Conservation (phyloP, 2,888 invertebrate genomes). For the Leucophenga maculata region DNA sequence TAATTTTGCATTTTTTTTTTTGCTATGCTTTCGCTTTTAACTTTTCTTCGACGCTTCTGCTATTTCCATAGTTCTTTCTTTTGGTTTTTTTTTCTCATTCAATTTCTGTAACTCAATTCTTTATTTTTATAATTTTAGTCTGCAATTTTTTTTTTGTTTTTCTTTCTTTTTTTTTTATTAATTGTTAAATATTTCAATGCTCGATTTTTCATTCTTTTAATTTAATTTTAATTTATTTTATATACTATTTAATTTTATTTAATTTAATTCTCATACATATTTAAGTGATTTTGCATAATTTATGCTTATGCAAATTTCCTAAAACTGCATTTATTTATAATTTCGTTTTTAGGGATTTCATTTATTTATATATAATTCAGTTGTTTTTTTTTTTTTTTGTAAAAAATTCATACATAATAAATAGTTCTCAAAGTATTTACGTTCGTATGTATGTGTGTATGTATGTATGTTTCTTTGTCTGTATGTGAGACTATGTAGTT, state of each 20-base stretch:
- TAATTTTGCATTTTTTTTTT: slow-evolving; percentile 45
- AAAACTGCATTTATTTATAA: slow-evolving; percentile 52
- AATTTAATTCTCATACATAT: slow-evolving; percentile 42
- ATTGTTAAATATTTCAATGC: slow-evolving; percentile 29
- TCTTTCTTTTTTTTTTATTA: slow-evolving; percentile 34
- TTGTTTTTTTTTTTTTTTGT: slow-evolving; percentile 46
- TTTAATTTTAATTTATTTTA: slow-evolving; percentile 51
- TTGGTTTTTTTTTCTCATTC: slow-evolving; percentile 34
- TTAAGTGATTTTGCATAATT: slow-evolving; percentile 64
- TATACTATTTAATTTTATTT: slow-evolving; percentile 55
- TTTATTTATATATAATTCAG: slow-evolving; percentile 32
- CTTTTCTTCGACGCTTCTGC: slow-evolving; percentile 34
- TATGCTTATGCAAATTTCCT: slow-evolving; percentile 57
- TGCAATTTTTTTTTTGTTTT: slow-evolving; percentile 27
- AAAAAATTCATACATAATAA: slow-evolving; percentile 66
- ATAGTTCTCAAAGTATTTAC: slow-evolving; percentile 60
- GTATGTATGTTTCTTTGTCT: neutral
- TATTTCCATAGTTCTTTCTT: slow-evolving; percentile 46
- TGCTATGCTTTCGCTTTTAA: slow-evolving; percentile 35
- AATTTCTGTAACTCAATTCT: slow-evolving; percentile 31
- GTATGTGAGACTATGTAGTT: slow-evolving; percentile 14
- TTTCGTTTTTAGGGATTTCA: slow-evolving; percentile 36
- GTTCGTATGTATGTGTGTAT: slow-evolving; percentile 22
- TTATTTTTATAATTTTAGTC: slow-evolving; percentile 3
- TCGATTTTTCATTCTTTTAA: slow-evolving; percentile 48